Conservation (phyloP, 2,113 vertebrate species). For the Stomatorhinus ivindoensis region DNA sequence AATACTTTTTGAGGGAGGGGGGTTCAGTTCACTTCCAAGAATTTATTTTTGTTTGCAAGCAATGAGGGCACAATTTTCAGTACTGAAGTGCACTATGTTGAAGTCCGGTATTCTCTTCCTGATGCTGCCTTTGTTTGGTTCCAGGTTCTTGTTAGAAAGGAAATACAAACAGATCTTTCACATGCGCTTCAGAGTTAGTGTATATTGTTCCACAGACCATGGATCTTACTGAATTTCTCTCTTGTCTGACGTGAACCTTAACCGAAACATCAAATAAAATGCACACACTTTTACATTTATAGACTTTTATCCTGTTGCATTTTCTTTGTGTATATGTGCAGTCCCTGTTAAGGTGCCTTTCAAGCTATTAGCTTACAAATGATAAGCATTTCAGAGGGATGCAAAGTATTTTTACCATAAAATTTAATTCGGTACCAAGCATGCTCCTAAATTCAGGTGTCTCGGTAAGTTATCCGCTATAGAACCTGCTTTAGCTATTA, state of each 20-base stretch:
- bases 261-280: constrained; percentile 17
- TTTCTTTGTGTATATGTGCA: background rate
- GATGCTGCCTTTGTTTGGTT: constrained; percentile 3
- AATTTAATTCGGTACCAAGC: background rate
- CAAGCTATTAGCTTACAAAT: background rate
- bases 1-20: background rate
- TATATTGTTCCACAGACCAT: constrained; percentile 1
- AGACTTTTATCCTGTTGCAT: background rate
- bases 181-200: background rate
- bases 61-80: background rate
- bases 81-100: background rate
- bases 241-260: constrained; percentile 23
- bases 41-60: background rate
- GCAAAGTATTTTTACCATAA: background rate
- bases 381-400: too few species aligned
- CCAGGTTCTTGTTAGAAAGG: constrained; percentile 2
- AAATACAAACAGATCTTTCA: background rate
- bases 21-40: background rate
- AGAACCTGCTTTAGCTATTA: background rate
- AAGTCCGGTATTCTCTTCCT: constrained; percentile 6
- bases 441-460: background rate
- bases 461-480: background rate
- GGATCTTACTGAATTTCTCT: background rate
- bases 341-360: background rate
- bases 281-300: constrained; percentile 10